These are phyloP conservation scores for Xyrauchen texanus DNA, from an alignment of 2,113 vertebrate genomes.

Conservation along the genomic window DNA sequence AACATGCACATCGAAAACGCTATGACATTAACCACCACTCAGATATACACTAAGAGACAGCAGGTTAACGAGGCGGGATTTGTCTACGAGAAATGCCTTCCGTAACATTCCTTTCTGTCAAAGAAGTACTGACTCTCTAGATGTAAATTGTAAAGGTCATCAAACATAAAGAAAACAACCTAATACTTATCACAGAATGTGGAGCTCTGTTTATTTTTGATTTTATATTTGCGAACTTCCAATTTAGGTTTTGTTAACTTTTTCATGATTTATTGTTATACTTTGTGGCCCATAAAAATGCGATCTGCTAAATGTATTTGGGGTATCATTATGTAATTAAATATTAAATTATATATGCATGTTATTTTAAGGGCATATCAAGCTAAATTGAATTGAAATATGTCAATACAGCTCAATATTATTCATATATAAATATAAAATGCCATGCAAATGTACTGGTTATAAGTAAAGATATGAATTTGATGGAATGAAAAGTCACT, in stretches of 20 bases:
- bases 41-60: neutral
- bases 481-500: neutral
- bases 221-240: neutral
- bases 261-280: neutral
- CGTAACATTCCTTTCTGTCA: neutral
- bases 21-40: conserved; percentile 7
- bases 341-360: too few species aligned
- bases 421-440: neutral
- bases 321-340: too few species aligned
- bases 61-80: neutral
- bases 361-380: too few species aligned
- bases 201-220: conserved; percentile 76
- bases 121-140: neutral
- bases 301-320: too few species aligned
- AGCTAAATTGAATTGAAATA: too few species aligned
- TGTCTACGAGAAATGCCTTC: neutral
- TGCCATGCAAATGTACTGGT: conserved; percentile 8
- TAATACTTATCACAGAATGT: conserved; percentile 65
- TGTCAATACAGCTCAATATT: too few species aligned
- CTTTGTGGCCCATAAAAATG: neutral
- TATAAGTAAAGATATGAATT: neutral
- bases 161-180: neutral
- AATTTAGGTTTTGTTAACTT: neutral
- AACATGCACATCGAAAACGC: neutral
- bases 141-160: neutral